These are phyloP conservation scores for Graptemys geographica DNA, from an alignment of 2,797 vertebrate genomes.

Conservation along the genomic window DNA sequence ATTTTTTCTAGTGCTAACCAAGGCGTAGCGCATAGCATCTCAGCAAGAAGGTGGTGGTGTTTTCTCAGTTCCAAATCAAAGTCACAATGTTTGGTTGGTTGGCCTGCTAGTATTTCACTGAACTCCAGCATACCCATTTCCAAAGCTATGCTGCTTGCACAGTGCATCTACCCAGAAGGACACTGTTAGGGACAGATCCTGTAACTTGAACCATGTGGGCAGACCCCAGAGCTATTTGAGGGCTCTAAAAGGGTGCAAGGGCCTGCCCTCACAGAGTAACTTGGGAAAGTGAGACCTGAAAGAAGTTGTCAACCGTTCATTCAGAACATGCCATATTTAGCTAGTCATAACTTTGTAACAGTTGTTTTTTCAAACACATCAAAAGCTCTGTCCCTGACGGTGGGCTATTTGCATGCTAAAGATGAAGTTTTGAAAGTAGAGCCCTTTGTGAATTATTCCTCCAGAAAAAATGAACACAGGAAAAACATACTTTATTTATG, in stretches of 20 bases:
- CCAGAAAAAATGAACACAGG: neutral
- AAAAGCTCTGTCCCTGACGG: neutral
- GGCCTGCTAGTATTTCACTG: neutral
- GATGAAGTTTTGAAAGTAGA: neutral
- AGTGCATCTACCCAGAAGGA: neutral
- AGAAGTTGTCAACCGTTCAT: neutral
- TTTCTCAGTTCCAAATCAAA: neutral
- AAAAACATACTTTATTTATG: neutral
- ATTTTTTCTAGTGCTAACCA: neutral
- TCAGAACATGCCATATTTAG: neutral
- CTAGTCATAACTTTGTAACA: neutral
- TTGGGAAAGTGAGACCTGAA: neutral
- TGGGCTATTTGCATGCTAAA: neutral
- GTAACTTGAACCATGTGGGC: neutral
- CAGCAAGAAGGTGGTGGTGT: neutral
- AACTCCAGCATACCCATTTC: neutral
- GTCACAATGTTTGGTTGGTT: neutral
- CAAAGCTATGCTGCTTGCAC: neutral
- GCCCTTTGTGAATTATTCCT: neutral
- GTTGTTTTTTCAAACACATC: neutral
- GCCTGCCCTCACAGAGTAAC: neutral
- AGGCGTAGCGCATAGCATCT: neutral
- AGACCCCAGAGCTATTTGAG: neutral
- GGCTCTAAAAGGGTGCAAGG: neutral
- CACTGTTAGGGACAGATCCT: neutral